phyloP scores from a whole-genome alignment of 2,797 vertebrate genomes.

The Microctenopoma steveboyesi region DNA sequence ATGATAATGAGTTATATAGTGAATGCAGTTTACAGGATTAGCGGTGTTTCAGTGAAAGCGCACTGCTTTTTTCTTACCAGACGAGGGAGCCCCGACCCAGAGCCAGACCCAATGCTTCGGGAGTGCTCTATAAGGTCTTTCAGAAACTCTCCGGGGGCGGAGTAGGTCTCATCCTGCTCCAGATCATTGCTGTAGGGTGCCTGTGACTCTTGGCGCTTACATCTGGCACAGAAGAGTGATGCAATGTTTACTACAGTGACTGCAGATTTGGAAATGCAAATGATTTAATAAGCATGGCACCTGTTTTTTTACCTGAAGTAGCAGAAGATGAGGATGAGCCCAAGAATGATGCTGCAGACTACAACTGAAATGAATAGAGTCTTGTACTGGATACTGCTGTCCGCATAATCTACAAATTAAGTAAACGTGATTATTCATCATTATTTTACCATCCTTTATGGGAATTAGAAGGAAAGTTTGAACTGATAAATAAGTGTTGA shows the following conservation, averaged over 20 bases:
- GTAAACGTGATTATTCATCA: neutral
- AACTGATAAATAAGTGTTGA: slow-evolving; percentile 20
- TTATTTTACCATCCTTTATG: neutral
- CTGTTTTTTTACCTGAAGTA: slow-evolving; percentile 88
- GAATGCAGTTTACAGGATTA: no score
- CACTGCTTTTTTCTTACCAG: slow-evolving; percentile 84
- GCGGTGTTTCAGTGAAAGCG: slow-evolving; percentile 9
- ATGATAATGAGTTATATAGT: neutral
- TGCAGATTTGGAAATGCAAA: neutral
- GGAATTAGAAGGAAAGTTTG: neutral
- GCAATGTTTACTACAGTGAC: neutral
- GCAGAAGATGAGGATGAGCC: slow-evolving; percentile 88
- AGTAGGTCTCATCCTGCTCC: slow-evolving; percentile 93
- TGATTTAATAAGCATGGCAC: neutral
- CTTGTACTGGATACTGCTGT: slow-evolving; percentile 88
- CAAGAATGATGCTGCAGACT: slow-evolving; percentile 87
- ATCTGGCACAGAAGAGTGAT: slow-evolving; percentile 75
- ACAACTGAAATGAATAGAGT: slow-evolving; percentile 89
- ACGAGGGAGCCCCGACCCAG: slow-evolving; percentile 98
- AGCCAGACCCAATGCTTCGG: slow-evolving; percentile 90
- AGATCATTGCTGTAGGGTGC: slow-evolving; percentile 92
- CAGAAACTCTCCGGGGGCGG: slow-evolving; percentile 89
- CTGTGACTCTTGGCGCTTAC: slow-evolving; percentile 88
- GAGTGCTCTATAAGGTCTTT: slow-evolving; percentile 95
- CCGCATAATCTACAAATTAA: slow-evolving; percentile 84